phyloP scores from a whole-genome alignment of 2,797 vertebrate species.

The Tolypeutes matacus region DNA sequence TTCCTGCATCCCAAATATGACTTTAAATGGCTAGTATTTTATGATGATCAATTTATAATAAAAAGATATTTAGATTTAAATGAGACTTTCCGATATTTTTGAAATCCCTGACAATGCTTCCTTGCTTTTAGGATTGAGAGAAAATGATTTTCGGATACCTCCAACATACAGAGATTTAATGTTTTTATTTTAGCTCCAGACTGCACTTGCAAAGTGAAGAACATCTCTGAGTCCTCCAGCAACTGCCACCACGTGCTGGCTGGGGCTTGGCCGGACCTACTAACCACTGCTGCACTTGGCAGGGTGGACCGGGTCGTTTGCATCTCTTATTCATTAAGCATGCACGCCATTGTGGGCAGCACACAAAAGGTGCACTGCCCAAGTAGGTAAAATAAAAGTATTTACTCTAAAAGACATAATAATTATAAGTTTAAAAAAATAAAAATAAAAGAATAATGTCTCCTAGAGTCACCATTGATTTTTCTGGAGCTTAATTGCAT shows the following conservation, averaged over 20 bases:
- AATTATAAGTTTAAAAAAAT: conserved; percentile 81
- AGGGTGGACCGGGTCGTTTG: conserved; percentile 25
- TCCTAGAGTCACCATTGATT: conserved; percentile 84
- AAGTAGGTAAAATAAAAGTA: conserved; percentile 81
- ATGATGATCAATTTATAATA: conserved; percentile 89
- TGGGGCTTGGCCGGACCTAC: conserved; percentile 78
- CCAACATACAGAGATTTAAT: conserved; percentile 85
- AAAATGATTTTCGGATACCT: conserved; percentile 88
- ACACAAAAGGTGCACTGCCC: conserved; percentile 78
- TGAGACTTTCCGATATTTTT: conserved; percentile 90
- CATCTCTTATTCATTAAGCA: conserved; percentile 80
- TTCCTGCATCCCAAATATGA: conserved; percentile 84
- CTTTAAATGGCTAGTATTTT: conserved; percentile 89
- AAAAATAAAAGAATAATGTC: conserved; percentile 84
- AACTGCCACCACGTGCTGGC: conserved; percentile 72
- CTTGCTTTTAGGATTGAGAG: conserved; percentile 89
- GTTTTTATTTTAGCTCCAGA: conserved; percentile 86
- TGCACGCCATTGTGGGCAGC: conserved; percentile 76
- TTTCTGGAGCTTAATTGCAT: conserved; percentile 84
- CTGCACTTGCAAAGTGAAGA: conserved; percentile 78
- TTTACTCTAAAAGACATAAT: conserved; percentile 81
- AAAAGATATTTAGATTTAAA: conserved; percentile 91
- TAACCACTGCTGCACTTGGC: conserved; percentile 69
- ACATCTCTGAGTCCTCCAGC: conserved; percentile 73
- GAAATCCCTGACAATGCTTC: conserved; percentile 88